Evolutionary conservation across 1,140 invertebrate genomes (phyloP).

Genomic region (Mylabris phalerata): DNA sequence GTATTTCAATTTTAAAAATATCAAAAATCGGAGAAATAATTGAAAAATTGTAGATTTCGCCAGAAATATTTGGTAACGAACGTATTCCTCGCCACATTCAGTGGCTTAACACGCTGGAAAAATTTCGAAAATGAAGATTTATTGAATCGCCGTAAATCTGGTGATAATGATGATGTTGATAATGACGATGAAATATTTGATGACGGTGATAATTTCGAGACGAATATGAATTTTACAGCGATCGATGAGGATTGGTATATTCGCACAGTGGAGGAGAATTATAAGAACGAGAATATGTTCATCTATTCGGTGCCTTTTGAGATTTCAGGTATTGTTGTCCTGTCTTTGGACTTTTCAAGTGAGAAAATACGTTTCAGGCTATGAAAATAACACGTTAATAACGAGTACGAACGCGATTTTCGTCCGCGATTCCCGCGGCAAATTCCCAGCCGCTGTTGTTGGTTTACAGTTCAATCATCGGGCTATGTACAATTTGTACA

Average conservation of each 20-base stretch:
- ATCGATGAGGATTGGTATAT: constrained; percentile 92
- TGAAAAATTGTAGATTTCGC: constrained; percentile 11
- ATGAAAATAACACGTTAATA: constrained; percentile 61
- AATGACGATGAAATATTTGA: constrained; percentile 1
- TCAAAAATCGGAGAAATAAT: background rate
- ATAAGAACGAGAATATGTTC: constrained; percentile 69
- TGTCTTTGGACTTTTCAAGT: too few species aligned
- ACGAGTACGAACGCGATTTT: constrained; percentile 84
- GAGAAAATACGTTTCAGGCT: constrained; percentile 39
- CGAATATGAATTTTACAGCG: constrained; percentile 54
- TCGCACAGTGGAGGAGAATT: constrained; percentile 82
- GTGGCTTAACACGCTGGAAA: constrained; percentile 78
- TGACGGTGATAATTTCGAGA: constrained; percentile 14
- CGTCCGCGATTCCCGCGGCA: constrained; percentile 51
- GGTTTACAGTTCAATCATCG: constrained; percentile 77
- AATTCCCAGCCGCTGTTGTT: constrained; percentile 81
- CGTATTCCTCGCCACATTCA: constrained; percentile 77
- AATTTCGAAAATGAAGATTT: constrained; percentile 34
- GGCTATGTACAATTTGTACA: constrained; percentile 56
- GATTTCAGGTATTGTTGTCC: constrained; percentile 17
- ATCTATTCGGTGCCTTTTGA: constrained; percentile 79
- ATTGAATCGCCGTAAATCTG: background rate
- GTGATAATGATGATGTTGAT: constrained; percentile 5
- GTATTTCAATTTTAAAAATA: background rate
- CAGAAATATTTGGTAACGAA: constrained; percentile 24